Conservation (phyloP, 2,888 invertebrate genomes). For the Pyrrhia umbra region DNA sequence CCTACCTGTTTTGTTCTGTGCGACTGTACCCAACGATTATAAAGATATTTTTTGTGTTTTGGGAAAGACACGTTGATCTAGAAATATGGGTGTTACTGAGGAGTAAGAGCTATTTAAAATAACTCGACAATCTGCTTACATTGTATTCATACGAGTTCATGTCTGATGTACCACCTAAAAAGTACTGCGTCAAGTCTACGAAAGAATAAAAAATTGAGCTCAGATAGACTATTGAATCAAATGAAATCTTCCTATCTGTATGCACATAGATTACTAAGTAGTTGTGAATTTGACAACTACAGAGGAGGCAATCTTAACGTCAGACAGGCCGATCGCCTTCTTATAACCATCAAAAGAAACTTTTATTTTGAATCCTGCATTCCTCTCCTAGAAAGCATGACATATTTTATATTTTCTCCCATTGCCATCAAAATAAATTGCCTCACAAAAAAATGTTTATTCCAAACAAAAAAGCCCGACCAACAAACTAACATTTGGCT, state of each 20-base stretch:
- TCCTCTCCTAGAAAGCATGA: conserved; percentile 27
- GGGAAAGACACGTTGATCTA: conserved; percentile 17
- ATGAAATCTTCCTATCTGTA: not conserved
- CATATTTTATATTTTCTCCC: conserved; percentile 58
- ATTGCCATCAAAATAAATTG: conserved; percentile 52
- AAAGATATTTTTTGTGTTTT: conserved; percentile 36
- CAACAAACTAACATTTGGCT: conserved; percentile 59
- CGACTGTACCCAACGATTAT: conserved; percentile 44
- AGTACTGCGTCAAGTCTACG: too few species aligned
- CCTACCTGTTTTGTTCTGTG: conserved; percentile 56
- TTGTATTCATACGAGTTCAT: too few species aligned
- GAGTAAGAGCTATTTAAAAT: not conserved
- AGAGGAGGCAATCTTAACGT: not conserved
- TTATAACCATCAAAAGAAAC: conserved; percentile 24
- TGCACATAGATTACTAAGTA: not conserved
- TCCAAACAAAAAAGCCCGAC: conserved; percentile 57
- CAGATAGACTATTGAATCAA: too few species aligned
- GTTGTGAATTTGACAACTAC: not conserved
- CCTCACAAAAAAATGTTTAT: conserved; percentile 53
- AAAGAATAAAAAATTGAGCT: too few species aligned
- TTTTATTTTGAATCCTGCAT: conserved; percentile 38
- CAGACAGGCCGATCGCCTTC: not conserved
- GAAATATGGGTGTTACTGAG: conserved; percentile 8
- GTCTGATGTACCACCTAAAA: not conserved
- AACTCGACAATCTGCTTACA: not conserved